Conservation (phyloP, 2,888 invertebrate genomes). For the Griposia aprilina region DNA sequence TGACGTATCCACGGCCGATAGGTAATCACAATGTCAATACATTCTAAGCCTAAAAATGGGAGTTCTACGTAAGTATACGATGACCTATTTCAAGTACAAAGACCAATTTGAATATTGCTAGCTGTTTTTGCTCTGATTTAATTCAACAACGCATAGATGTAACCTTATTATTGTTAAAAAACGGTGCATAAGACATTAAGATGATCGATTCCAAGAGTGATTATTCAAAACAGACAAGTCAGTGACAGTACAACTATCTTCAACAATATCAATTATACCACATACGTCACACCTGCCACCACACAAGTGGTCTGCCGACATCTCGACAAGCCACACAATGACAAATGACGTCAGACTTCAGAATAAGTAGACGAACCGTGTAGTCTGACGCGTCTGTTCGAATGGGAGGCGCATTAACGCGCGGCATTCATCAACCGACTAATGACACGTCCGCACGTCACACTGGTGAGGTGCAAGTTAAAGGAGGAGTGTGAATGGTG, state of each 20-base stretch:
- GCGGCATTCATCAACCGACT: conserved; percentile 88
- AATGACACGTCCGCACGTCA: conserved; percentile 90
- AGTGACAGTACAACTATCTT: conserved; percentile 9
- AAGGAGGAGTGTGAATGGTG: not conserved
- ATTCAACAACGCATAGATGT: not conserved
- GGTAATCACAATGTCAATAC: not conserved
- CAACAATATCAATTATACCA: conserved; percentile 34
- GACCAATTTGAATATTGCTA: not conserved
- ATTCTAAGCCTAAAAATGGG: not conserved
- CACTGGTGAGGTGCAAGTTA: conserved; percentile 63
- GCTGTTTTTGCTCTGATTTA: not conserved
- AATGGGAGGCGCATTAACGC: conserved; percentile 89
- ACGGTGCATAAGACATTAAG: not conserved
- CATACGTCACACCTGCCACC: conserved; percentile 43
- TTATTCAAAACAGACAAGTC: not conserved
- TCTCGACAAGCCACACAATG: conserved; percentile 57
- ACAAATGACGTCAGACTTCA: conserved; percentile 75
- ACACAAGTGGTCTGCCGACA: conserved; percentile 43
- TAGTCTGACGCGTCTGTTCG: conserved; percentile 85
- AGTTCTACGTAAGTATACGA: not conserved
- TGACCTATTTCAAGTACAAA: not conserved
- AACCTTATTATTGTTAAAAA: not conserved
- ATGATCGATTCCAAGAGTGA: conserved; percentile 3
- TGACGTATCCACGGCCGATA: not conserved
- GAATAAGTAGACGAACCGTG: conserved; percentile 79